Conservation (phyloP, 2,888 invertebrate genomes). For the Megalurothrips usitatus region DNA sequence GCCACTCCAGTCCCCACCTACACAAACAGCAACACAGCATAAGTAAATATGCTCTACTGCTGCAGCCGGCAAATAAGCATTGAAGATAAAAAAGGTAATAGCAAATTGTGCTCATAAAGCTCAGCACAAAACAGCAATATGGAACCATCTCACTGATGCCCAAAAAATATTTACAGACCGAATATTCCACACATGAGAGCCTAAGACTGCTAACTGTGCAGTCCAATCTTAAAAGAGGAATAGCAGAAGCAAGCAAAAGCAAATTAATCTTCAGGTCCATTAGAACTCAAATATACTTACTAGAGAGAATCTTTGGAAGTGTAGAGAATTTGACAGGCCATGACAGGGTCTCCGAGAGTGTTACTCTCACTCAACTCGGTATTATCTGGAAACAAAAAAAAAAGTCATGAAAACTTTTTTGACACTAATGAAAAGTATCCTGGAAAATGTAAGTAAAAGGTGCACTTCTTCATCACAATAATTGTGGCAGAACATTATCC, state of each 20-base stretch:
- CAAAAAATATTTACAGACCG: too few relatives aligned
- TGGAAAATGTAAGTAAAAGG: background rate
- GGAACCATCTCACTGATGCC: too few relatives aligned
- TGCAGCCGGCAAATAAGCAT: background rate
- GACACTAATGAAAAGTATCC: background rate
- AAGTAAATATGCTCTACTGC: conserved; percentile 20
- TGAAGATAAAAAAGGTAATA: background rate
- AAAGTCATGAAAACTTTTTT: background rate
- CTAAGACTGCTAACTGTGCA: too few relatives aligned
- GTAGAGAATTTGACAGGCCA: background rate
- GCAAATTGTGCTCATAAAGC: background rate
- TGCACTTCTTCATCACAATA: background rate
- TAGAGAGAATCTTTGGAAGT: background rate
- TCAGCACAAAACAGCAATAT: too few relatives aligned
- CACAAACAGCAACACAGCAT: conserved; percentile 19
- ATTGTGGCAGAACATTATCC: background rate
- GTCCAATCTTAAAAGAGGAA: too few relatives aligned
- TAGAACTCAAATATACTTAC: background rate
- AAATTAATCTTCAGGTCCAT: background rate
- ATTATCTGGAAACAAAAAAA: background rate
- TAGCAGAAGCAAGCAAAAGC: background rate
- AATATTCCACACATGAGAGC: too few relatives aligned
- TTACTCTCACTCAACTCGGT: background rate
- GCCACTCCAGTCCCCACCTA: conserved; percentile 4
- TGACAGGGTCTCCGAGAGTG: background rate